These are phyloP conservation scores for Electrophaes corylata DNA, from an alignment of 2,888 invertebrate genomes.

Conservation along the genomic window DNA sequence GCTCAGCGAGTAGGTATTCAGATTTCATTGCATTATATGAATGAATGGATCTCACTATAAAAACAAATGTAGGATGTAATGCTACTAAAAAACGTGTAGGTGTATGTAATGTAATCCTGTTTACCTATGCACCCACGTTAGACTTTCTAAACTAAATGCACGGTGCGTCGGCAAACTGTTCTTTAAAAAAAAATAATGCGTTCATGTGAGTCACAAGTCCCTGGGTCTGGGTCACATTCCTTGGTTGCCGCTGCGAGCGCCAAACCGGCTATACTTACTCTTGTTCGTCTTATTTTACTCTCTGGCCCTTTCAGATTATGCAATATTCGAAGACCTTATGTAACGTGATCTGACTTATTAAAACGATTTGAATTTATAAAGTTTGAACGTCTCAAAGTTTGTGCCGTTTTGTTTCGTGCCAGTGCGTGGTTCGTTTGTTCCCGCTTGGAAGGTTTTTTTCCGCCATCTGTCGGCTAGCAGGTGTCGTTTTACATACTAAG, in stretches of 20 bases:
- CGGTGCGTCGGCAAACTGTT: slow-evolving; percentile 43
- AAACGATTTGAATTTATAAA: slow-evolving; percentile 16
- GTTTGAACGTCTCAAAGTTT: slow-evolving; percentile 19
- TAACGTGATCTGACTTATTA: slow-evolving; percentile 19
- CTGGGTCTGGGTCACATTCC: slow-evolving; percentile 81
- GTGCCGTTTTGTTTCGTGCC: slow-evolving; percentile 32
- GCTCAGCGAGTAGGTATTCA: slow-evolving; percentile 1
- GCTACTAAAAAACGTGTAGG: slow-evolving; percentile 56
- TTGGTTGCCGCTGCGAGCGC: slow-evolving; percentile 52
- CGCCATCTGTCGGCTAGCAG: slow-evolving; percentile 76
- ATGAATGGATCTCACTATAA: slow-evolving; percentile 41
- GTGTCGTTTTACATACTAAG: slow-evolving; percentile 77
- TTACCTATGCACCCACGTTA: slow-evolving; percentile 72
- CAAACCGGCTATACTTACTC: slow-evolving; percentile 62
- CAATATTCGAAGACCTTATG: slow-evolving; percentile 46
- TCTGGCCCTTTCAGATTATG: slow-evolving; percentile 51
- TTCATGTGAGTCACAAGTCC: slow-evolving; percentile 77
- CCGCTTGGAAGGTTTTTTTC: slow-evolving; percentile 61
- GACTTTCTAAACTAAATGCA: slow-evolving; percentile 70
- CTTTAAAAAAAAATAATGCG: slow-evolving; percentile 51
- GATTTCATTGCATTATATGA: slow-evolving; percentile 28
- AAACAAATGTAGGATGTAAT: slow-evolving; percentile 46
- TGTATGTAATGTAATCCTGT: slow-evolving; percentile 64
- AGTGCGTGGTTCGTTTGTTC: slow-evolving; percentile 46
- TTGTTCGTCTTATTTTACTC: slow-evolving; percentile 50